Evolutionary conservation across 2,888 invertebrate species (phyloP).

Genomic region (Dendrolimus houi): DNA sequence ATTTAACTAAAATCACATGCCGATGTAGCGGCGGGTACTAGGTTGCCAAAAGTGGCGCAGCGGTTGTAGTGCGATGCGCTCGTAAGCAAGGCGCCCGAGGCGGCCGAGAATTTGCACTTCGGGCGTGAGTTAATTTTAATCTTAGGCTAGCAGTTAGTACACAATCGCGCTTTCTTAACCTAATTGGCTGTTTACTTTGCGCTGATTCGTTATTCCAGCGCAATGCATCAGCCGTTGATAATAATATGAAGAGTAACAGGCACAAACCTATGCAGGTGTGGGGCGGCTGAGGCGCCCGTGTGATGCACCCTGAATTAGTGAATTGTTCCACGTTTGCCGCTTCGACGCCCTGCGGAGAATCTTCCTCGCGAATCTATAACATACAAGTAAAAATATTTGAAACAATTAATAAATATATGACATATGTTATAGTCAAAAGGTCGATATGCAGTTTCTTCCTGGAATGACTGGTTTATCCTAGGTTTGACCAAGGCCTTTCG

Average conservation of each 20-base stretch:
- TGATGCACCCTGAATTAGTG: slow-evolving; percentile 47
- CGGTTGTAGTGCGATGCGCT: slow-evolving; percentile 8
- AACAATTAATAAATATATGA: no score
- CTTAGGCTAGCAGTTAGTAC: slow-evolving; percentile 63
- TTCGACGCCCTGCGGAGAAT: slow-evolving; percentile 26
- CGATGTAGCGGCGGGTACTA: slow-evolving; percentile 28
- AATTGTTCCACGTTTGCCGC: slow-evolving; percentile 28
- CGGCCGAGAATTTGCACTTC: background rate
- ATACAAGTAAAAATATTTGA: no score
- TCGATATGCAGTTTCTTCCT: background rate
- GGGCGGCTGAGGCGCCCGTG: slow-evolving; percentile 44
- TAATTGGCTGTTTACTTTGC: slow-evolving; percentile 41
- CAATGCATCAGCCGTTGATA: slow-evolving; percentile 43
- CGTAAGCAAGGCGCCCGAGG: slow-evolving; percentile 3
- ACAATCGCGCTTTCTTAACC: slow-evolving; percentile 46
- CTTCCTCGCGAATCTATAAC: slow-evolving; percentile 59
- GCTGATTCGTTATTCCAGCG: slow-evolving; percentile 7
- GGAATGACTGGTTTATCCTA: background rate
- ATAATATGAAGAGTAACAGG: slow-evolving; percentile 54
- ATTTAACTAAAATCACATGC: slow-evolving; percentile 70
- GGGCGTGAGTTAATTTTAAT: slow-evolving; percentile 13
- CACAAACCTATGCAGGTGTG: slow-evolving; percentile 73
- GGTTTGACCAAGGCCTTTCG: no score
- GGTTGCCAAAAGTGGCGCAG: slow-evolving; percentile 21
- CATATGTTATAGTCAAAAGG: background rate